Conservation (phyloP, 2,113 vertebrate species). For the Elgaria multicarinata region DNA sequence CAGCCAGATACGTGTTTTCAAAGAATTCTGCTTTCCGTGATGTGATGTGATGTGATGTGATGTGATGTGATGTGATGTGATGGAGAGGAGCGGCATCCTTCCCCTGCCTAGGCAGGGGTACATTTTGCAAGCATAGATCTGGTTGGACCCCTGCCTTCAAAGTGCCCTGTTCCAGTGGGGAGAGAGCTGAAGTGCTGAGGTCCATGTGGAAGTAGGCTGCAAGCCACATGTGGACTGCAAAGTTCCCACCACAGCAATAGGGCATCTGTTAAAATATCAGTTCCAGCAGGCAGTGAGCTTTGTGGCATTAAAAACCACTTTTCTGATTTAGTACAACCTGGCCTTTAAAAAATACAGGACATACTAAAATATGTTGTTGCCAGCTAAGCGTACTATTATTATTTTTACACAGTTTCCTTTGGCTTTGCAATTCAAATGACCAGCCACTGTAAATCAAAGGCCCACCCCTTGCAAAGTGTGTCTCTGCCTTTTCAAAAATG, state of each 20-base stretch:
- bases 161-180: not conserved
- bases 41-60: no score
- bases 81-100: no score
- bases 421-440: constrained; percentile 39
- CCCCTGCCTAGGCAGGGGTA: no score
- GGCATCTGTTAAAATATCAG: not conserved
- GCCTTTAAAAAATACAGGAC: not conserved
- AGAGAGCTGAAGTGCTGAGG: no score
- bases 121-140: not conserved
- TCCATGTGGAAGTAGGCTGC: not conserved
- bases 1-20: not conserved
- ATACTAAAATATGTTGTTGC: constrained; percentile 1
- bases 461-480: constrained; percentile 44
- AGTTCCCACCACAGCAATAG: not conserved
- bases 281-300: not conserved
- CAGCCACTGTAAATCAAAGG: constrained; percentile 48
- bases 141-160: not conserved
- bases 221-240: not conserved
- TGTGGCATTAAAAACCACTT: not conserved
- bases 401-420: constrained; percentile 3
- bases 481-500: constrained; percentile 54
- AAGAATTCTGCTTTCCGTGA: no score
- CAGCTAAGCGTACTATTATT: constrained; percentile 26
- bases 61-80: no score
- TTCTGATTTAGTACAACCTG: constrained; percentile 11